Conservation (phyloP, 2,888 invertebrate genomes). For the Kryphioiulus occultus region DNA sequence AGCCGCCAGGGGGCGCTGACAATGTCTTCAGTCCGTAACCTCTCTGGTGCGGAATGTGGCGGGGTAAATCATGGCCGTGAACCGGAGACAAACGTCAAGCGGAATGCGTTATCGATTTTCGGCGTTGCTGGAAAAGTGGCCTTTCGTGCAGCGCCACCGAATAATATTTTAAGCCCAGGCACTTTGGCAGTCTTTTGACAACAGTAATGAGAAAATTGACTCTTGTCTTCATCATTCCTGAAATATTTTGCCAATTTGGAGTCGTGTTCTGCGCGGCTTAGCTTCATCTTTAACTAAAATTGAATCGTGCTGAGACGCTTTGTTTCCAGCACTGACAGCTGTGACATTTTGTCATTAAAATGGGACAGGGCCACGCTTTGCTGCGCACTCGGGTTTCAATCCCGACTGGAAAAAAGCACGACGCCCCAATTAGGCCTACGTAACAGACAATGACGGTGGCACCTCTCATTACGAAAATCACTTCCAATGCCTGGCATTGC, state of each 20-base stretch:
- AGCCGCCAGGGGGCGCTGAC: not conserved
- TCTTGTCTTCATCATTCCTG: constrained; percentile 40
- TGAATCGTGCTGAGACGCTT: constrained; percentile 36
- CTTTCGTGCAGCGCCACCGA: constrained; percentile 4
- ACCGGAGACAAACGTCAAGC: constrained; percentile 9
- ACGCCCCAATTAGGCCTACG: constrained; percentile 32
- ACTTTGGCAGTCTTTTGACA: constrained; percentile 40
- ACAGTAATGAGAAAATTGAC: constrained; percentile 40
- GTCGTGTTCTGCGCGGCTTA: constrained; percentile 36
- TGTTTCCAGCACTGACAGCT: constrained; percentile 24
- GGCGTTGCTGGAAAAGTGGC: not conserved
- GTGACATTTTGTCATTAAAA: constrained; percentile 39
- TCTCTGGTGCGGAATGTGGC: not conserved
- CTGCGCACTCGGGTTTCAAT: not conserved
- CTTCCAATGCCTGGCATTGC: not conserved
- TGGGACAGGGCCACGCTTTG: constrained; percentile 19
- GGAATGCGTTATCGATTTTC: constrained; percentile 25
- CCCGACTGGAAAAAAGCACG: not conserved
- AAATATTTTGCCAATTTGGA: constrained; percentile 40
- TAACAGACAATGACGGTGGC: not conserved
- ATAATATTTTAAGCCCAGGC: constrained; percentile 30
- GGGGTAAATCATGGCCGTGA: constrained; percentile 19
- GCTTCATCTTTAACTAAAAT: constrained; percentile 40
- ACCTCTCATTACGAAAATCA: constrained; percentile 36
- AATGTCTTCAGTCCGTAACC: not conserved